phyloP scores from a whole-genome alignment of 1,140 invertebrate genomes.

The Apis florea region DNA sequence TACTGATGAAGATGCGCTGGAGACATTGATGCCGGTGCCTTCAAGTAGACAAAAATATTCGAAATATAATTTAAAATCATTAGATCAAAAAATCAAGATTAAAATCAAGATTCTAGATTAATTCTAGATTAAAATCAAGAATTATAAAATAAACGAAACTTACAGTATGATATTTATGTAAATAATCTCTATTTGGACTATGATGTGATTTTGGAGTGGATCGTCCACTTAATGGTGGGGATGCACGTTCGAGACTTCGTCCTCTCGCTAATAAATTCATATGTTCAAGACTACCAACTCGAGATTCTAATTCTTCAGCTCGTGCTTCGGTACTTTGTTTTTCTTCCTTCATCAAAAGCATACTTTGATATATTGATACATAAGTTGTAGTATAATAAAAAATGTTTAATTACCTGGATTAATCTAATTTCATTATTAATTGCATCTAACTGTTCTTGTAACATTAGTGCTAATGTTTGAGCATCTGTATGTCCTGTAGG shows the following conservation, averaged over 20 bases:
- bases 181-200: slow-evolving; percentile 88
- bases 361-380: background rate
- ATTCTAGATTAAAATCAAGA: no score
- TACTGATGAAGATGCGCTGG: slow-evolving; percentile 92
- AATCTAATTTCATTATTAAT: slow-evolving; percentile 98
- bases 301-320: slow-evolving; percentile 97
- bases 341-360: slow-evolving; percentile 88
- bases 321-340: slow-evolving; percentile 98
- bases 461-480: slow-evolving; percentile 97
- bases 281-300: slow-evolving; percentile 96
- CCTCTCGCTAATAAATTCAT: slow-evolving; percentile 92
- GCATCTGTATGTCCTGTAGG: slow-evolving; percentile 95
- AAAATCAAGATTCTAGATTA: no score
- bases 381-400: background rate
- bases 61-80: background rate
- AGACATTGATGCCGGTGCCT: slow-evolving; percentile 94
- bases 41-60: slow-evolving; percentile 68
- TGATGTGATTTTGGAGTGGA: slow-evolving; percentile 90
- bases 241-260: slow-evolving; percentile 86
- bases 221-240: slow-evolving; percentile 89
- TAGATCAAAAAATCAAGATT: no score
- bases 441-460: slow-evolving; percentile 99
- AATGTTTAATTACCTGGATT: slow-evolving; percentile 79
- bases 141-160: slow-evolving; percentile 68
- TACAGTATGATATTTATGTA: slow-evolving; percentile 92